phyloP scores from a whole-genome alignment of 30 jellyfish, hydroid and myxozoan species.

The Sanderia malayensis region DNA sequence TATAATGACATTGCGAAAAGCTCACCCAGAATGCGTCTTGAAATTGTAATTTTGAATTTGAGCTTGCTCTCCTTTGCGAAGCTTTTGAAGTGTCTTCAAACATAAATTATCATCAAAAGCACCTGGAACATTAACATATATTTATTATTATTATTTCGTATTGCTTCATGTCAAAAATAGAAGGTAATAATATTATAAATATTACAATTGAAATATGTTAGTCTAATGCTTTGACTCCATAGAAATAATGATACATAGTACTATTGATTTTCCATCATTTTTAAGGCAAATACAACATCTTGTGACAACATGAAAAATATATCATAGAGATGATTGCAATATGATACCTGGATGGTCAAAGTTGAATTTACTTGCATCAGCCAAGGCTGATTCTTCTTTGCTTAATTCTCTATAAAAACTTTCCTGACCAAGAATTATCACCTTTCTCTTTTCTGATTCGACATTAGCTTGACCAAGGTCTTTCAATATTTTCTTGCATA shows the following conservation, averaged over 20 bases:
- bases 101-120: slow-evolving; percentile 89
- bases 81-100: slow-evolving; percentile 48
- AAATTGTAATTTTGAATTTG: slow-evolving; percentile 72
- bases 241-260: too few species aligned
- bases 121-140: slow-evolving; percentile 18
- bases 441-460: slow-evolving; percentile 64
- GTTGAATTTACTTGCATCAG: slow-evolving; percentile 73
- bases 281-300: too few species aligned
- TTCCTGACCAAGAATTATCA: slow-evolving; percentile 74
- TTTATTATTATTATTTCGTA: too few species aligned
- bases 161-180: too few species aligned
- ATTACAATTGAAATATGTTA: too few species aligned
- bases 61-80: slow-evolving; percentile 69
- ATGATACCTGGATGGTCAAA: slow-evolving; percentile 90
- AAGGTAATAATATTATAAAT: too few species aligned
- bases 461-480: slow-evolving; percentile 65
- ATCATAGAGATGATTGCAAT: neutral
- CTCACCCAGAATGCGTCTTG: slow-evolving; percentile 73
- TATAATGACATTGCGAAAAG: neutral
- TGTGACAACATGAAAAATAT: too few species aligned
- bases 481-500: slow-evolving; percentile 75
- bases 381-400: slow-evolving; percentile 72
- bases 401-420: slow-evolving; percentile 86
- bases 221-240: too few species aligned
- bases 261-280: too few species aligned